Conservation (phyloP, 2,113 vertebrate genomes). For the Toxotes jaculatrix region DNA sequence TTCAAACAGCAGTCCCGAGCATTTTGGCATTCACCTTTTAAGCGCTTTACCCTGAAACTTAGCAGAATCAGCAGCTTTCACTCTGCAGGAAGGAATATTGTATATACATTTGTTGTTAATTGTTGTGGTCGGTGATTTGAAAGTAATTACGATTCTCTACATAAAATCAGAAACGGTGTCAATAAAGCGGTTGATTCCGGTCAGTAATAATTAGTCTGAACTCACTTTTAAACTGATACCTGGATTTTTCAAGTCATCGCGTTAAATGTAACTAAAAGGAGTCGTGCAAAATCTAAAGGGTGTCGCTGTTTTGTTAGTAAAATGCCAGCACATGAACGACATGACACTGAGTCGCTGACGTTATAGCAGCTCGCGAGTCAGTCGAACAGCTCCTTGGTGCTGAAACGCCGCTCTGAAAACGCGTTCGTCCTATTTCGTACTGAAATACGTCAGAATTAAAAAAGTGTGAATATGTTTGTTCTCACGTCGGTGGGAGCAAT, state of each 20-base stretch:
- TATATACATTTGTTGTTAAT: too few species aligned
- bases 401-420: not conserved
- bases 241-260: fast-evolving
- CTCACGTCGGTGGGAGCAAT: fast-evolving
- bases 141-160: too few species aligned
- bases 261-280: not conserved
- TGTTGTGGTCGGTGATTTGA: too few species aligned
- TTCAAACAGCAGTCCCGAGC: too few species aligned
- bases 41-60: too few species aligned
- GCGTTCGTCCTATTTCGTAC: fast-evolving
- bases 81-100: too few species aligned
- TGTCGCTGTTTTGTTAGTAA: conserved; percentile 42
- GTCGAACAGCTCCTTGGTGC: conserved; percentile 18
- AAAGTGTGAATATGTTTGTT: fast-evolving
- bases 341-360: not conserved
- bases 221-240: not conserved
- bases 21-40: conserved; percentile 21
- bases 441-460: fast-evolving
- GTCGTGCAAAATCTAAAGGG: not conserved
- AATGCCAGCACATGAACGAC: fast-evolving
- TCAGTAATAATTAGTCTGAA: too few species aligned
- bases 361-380: not conserved
- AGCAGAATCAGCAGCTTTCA: not conserved
- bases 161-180: too few species aligned
- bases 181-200: too few species aligned